Evolutionary conservation across 2,797 vertebrate species (phyloP), one percentile per base, ranked within the genome.

Genomic region (Pangasius djambal): DNA sequence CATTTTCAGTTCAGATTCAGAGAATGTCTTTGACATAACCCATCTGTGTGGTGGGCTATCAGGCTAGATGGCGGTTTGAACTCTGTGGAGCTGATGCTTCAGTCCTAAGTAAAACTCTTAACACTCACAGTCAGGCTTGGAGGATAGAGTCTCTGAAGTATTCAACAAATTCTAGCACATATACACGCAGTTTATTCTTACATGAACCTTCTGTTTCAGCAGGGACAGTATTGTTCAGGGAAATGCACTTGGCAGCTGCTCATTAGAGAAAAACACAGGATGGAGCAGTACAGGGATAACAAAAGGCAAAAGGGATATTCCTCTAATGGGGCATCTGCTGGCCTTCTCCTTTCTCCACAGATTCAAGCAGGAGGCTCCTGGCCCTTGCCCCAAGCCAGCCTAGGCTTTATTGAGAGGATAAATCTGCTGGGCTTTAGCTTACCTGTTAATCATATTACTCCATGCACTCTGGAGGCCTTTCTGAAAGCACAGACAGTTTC

Each of bases 11-110:
- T 94, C 92, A 94, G 93, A 93, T 95, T 93, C 93, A 90, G 93
- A 93, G 93, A 96, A 96, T 94, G 95, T 92, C 93, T 93, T 92
- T 96, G 96, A 97, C 94, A 94, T 94, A 92, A 91, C 93, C 95
- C 95, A 96, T 96, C 95, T 97, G 96, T 93, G 93, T 79, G 2
- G 77, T 40, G 70, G 28, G 48, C 85, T 83, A 48, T 90, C 90
- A 93, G 92, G 91, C 92, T 93, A 87, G 83, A 86, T 90, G 79
- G 77, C 16, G 48, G 72, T 44, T 85, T 69, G 88, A 79, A 70
- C 83, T 81, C 79, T 69, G 86, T 12, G 83, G 52, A 61, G 79
- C 70, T 85, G 83, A 87, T 87, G 74, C 83, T 84, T 37, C 37
- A 52, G 63, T 59, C 55, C 34, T 69, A 57, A 75, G 22, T 86